A percentile compares a stretch with the other conserved stretches of the same genome.
These are phyloP conservation scores for Corbicula japonica DNA, from an alignment of 2,888 invertebrate species.

Conservation along the genomic window DNA sequence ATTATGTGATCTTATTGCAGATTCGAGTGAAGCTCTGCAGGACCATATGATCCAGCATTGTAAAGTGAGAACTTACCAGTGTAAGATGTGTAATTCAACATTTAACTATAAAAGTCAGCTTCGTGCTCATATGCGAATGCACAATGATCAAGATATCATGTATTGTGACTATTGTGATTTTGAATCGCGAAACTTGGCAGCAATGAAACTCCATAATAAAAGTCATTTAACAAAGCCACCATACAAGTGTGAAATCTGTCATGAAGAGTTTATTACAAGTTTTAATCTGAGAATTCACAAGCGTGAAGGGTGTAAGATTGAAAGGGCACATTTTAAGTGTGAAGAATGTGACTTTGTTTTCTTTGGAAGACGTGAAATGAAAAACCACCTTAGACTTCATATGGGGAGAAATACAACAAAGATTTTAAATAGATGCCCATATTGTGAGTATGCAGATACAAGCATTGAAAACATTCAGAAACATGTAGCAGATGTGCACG, in stretches of 20 bases:
- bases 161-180: constrained; percentile 82
- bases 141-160: constrained; percentile 80
- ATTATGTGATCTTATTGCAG: constrained; percentile 82
- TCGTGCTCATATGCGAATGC: constrained; percentile 85
- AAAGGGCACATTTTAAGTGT: constrained; percentile 67
- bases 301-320: constrained; percentile 61
- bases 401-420: constrained; percentile 40
- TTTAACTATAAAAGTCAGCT: constrained; percentile 85
- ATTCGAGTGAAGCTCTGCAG: constrained; percentile 81
- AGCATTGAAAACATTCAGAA: constrained; percentile 70
- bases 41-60: constrained; percentile 85
- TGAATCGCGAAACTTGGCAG: constrained; percentile 77
- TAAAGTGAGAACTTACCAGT: constrained; percentile 83
- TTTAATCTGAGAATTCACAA: constrained; percentile 67
- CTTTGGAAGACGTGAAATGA: constrained; percentile 69
- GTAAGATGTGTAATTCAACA: constrained; percentile 82
- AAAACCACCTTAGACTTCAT: constrained; percentile 69
- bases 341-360: constrained; percentile 77
- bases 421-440: constrained; percentile 71
- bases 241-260: constrained; percentile 74
- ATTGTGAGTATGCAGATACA: constrained; percentile 75
- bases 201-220: constrained; percentile 69
- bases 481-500: constrained; percentile 66
- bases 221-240: constrained; percentile 70
- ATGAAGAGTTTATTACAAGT: constrained; percentile 67